Base-by-base conservation (phyloP, 2,797 vertebrate species). In the Molossus alvarezi region DNA sequence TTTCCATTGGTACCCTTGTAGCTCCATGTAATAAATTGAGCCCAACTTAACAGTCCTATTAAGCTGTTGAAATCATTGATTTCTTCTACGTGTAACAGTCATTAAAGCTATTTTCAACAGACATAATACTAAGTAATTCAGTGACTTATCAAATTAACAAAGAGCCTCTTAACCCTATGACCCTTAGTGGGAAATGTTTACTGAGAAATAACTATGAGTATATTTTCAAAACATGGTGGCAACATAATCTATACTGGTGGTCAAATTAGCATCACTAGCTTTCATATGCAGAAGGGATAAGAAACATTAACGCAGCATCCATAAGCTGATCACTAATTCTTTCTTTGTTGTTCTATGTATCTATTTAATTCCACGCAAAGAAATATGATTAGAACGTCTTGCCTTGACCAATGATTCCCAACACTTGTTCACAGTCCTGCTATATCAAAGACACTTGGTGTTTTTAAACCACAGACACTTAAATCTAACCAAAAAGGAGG, bases 51-150 rank as follows among this genome's bases (percentile, higher is more conserved):
- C 88, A 80, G 62, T 53, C 51, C 93, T 94, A 86, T 95, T 97
- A 95, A 95, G 53, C 23, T 94, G 95, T 97, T 97, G 95, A 95
- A 97, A 96, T 91, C 91, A 97, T 97, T 97, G 96, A 95, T 96
- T 97, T 97, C 71, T 96, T 84, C 79, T 85, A 18, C 72, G 57
- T 94, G 62, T 96, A 89, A 93, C 89, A 83, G 94, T 95, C 73
- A 91, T 95, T 97, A 96, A 95, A 93, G 85, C 95, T 91, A 93
- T 95, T 94, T 97, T 94, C 95, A 97, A 80, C 86, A 95, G 64
- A 96, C 92, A 91, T 75, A 90, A 94, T 96, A 71, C 15, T 81
- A 94, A 97, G 91, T 94, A 96, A 91, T 81, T 96, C 85, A 91
- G 23, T 88, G 76, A 25, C 73, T 96, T 97, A 96, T 90, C 90